Evolutionary conservation across 2,888 invertebrate species (phyloP), one percentile per base, ranked within the genome.

Genomic region (Mystacides longicornis): DNA sequence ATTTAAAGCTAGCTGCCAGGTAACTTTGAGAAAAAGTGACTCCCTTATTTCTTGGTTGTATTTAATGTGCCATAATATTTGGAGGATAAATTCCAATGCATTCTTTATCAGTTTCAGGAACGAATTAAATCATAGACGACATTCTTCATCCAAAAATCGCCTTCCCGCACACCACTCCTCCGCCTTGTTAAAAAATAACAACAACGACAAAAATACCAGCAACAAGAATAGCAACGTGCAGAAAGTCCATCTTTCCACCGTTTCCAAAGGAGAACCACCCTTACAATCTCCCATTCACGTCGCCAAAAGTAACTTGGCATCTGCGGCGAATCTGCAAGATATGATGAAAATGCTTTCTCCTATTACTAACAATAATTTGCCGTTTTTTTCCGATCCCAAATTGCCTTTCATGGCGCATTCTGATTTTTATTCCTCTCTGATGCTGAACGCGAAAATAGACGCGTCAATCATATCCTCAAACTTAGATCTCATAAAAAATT

Each of bases 141-240:
- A 60, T 45, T 23, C 31, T 19, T 31, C 19, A 16, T 50, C 54
- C 20, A 55, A 51, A 18, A 23, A 31, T 14, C 47, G 53, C 3
- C 27, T 27, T 18, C 52, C 52, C 2, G 2, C 45, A 27, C 16
- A 27, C 5, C 19, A 21, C n/a, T 5, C 51, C 3, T 18, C 42
- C 3, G 42, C 42, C 18, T 4, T 21, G 3, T 21, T 16, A 33
- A 55, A 51, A 37, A 50, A 50, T 42, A 55, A 51, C 37, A 51
- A 55, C 60, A 42, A 65, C 63, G 65, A 65, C 55, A 66, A 66
- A 56, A 67, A 65, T 57, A 65, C 64, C 33, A 65, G 62, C 49
- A 64, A 66, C 53, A 63, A 66, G 52, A 64, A 64, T 54, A 57
- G 62, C 56, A 60, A 64, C 46, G 60, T 49, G 3, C 31, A 16